phyloP scores from a whole-genome alignment of 2,888 invertebrate genomes.

The Agriopis leucophaearia region DNA sequence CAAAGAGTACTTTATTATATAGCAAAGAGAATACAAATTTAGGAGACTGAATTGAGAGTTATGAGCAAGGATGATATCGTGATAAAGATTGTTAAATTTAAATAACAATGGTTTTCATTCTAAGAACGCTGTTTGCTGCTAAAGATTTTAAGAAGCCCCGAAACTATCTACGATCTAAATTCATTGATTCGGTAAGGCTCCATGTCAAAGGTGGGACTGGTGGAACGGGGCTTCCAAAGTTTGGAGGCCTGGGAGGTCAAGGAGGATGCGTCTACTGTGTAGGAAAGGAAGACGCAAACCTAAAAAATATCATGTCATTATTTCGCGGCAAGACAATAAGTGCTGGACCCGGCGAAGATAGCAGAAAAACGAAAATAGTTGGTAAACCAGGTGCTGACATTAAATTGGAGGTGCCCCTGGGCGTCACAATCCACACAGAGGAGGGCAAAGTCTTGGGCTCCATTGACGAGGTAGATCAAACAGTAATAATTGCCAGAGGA shows the following conservation, averaged over 20 bases:
- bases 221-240: slow-evolving; percentile 89
- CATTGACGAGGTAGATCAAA: slow-evolving; percentile 89
- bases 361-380: slow-evolving; percentile 90
- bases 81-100: not conserved
- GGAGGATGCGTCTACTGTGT: slow-evolving; percentile 94
- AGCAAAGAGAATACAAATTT: too few species aligned
- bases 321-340: slow-evolving; percentile 86
- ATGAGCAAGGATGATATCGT: not conserved
- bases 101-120: slow-evolving; percentile 82
- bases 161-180: slow-evolving; percentile 85
- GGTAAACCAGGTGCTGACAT: slow-evolving; percentile 91
- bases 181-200: slow-evolving; percentile 93
- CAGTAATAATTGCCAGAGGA: slow-evolving; percentile 91
- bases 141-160: slow-evolving; percentile 82
- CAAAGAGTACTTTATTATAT: too few species aligned
- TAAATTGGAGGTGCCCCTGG: slow-evolving; percentile 92
- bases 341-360: slow-evolving; percentile 92
- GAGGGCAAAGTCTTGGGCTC: slow-evolving; percentile 90
- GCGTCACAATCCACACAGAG: slow-evolving; percentile 91
- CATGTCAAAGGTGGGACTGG: slow-evolving; percentile 94
- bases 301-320: slow-evolving; percentile 81
- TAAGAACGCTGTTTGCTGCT: slow-evolving; percentile 72
- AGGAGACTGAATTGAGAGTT: too few species aligned
- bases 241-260: slow-evolving; percentile 96
- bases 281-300: slow-evolving; percentile 87